A percentile compares a stretch with the other conserved stretches of the same genome.
Conservation (phyloP, 2,113 vertebrate species). For the Cebus imitator region DNA sequence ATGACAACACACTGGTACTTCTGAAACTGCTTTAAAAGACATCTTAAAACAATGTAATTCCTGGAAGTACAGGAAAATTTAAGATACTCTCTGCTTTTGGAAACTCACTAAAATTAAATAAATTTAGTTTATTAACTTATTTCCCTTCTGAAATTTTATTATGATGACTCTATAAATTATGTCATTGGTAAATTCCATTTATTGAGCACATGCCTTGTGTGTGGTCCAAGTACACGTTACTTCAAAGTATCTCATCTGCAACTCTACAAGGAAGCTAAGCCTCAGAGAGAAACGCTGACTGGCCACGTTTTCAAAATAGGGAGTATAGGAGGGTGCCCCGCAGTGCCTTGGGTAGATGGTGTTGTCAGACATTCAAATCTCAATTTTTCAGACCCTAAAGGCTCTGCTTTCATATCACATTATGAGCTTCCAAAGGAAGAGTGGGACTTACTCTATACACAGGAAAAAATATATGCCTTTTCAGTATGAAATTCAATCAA, state of each 20-base stretch:
- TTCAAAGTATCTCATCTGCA: fast-evolving
- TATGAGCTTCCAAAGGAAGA: not conserved
- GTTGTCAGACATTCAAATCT: not conserved
- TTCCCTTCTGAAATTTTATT: not conserved
- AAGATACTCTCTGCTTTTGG: not conserved
- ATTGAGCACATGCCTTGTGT: fast-evolving
- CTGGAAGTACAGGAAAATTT: not conserved
- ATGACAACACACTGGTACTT: not conserved
- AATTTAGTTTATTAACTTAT: not conserved
- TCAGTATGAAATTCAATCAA: not conserved
- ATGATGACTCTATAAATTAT: not conserved
- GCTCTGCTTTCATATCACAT: not conserved
- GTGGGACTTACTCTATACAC: not conserved
- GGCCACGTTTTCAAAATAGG: not conserved
- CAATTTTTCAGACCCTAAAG: too few relatives aligned
- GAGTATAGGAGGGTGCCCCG: too few relatives aligned
- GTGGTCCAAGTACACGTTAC: not conserved
- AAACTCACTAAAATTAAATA: not conserved
- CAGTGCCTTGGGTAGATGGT: too few relatives aligned
- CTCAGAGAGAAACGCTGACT: too few relatives aligned
- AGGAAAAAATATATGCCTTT: not conserved
- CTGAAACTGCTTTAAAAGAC: not conserved
- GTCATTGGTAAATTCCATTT: not conserved
- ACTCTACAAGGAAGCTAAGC: not conserved
- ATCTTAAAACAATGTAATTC: not conserved